Conservation (phyloP, 2,888 invertebrate species). For the Drosophila nigricruria region DNA sequence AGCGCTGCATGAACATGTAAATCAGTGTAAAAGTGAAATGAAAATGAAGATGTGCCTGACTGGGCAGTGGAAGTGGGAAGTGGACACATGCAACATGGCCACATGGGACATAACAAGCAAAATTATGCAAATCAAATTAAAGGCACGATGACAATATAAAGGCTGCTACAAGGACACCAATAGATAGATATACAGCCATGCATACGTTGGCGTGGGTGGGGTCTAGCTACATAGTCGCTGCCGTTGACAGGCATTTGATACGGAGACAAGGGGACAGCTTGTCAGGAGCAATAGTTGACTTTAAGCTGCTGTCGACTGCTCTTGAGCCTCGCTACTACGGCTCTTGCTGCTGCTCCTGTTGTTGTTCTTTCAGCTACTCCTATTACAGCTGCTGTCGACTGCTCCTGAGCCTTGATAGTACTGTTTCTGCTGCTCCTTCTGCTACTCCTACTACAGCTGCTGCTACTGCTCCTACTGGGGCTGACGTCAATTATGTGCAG, state of each 20-base stretch:
- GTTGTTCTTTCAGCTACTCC: background rate
- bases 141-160: slow-evolving; percentile 78
- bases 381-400: slow-evolving; percentile 1
- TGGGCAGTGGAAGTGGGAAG: slow-evolving; percentile 5
- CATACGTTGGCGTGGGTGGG: background rate
- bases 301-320: slow-evolving; percentile 36
- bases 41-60: slow-evolving; percentile 36
- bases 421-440: background rate
- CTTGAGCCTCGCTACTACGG: background rate
- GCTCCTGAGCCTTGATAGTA: background rate
- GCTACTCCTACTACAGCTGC: background rate
- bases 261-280: slow-evolving; percentile 19
- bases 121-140: slow-evolving; percentile 84
- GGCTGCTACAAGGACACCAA: slow-evolving; percentile 63
- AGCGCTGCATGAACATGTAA: slow-evolving; percentile 55
- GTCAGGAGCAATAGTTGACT: slow-evolving; percentile 39
- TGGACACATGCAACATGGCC: slow-evolving; percentile 13
- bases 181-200: background rate
- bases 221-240: slow-evolving; percentile 10
- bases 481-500: slow-evolving; percentile 67
- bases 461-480: slow-evolving; percentile 16
- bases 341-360: background rate
- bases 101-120: slow-evolving; percentile 60
- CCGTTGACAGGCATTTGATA: slow-evolving; percentile 26
- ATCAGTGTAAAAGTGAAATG: slow-evolving; percentile 52